Base-by-base conservation (phyloP, 1,140 invertebrate species). In the Ganaspis sp. region DNA sequence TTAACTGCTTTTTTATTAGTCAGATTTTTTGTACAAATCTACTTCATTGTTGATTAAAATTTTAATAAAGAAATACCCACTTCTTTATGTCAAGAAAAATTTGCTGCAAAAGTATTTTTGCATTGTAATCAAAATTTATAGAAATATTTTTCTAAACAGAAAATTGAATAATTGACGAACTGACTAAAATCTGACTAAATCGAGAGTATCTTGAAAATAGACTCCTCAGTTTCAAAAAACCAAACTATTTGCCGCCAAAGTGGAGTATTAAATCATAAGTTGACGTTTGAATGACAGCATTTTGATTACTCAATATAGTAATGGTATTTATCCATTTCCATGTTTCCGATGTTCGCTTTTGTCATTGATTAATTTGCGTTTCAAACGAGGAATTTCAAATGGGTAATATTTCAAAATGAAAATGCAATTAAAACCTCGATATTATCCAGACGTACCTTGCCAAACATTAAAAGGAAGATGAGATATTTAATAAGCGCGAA, bases 301-400 rank as follows among this genome's bases (percentile, higher is more conserved):
- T 64, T 64, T 64, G 12, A 64, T 64, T 64, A 64, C 26, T 29
- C 26, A 8, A 29, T 64, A 15, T 26, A 15, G 23, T 26, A 8
- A 26, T 26, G 4, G 58, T 29, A 29, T 64, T 64, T 64, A 29
- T 29, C 58, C 15, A 15, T 29, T 2, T 64, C 4, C 58, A 29
- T 64, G 58, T 64, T 64, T 64, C 58, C 58, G 11, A n/a, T 64
- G 23, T n/a, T 26, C 11, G 15, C 26, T 64, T 15, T n/a, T 64
- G 58, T 29, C 58, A 64, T 34, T 64, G 58, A 64, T 64, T 12
- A 64, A 64, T 64, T 29, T 64, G 12, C 23, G 4, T 64, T 64
- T 29, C 58, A 29, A 64, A 64, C 58, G 1, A 4, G 9, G 11
- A 15, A 64, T 64, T 64, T 64, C 15, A 64, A 29, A 29, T 34